A percentile compares a stretch with the other conserved stretches of the same genome.
Conservation (phyloP, 2,888 invertebrate species). For the Nasonia oneida region DNA sequence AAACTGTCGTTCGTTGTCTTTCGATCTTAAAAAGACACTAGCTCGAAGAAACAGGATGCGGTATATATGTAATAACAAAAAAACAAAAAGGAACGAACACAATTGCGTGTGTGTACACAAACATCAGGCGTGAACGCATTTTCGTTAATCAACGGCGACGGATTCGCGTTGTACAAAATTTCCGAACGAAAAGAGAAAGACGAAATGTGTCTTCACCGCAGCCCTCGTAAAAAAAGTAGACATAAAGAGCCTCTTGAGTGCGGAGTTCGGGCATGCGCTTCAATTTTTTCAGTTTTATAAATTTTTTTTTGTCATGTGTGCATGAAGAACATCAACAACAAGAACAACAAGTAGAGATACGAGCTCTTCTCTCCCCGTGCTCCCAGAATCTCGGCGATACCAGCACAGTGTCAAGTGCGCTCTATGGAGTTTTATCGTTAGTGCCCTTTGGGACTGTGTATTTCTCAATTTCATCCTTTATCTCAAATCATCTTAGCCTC, state of each 20-base stretch:
- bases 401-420: conserved; percentile 32
- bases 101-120: conserved; percentile 1
- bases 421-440: conserved; percentile 43
- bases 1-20: conserved; percentile 59
- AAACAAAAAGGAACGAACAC: conserved; percentile 28
- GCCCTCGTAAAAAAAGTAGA: background rate
- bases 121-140: background rate
- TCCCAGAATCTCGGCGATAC: background rate
- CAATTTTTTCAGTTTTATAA: conserved; percentile 47
- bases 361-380: background rate
- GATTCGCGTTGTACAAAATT: conserved; percentile 6
- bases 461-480: background rate
- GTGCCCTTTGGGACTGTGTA: conserved; percentile 47
- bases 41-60: conserved; percentile 19
- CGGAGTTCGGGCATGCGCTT: background rate
- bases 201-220: background rate
- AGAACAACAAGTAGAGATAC: conserved; percentile 48
- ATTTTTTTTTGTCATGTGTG: conserved; percentile 50
- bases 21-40: conserved; percentile 44
- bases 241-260: background rate
- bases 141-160: background rate
- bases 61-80: conserved; percentile 16
- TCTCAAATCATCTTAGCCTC: background rate
- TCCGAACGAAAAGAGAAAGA: conserved; percentile 18
- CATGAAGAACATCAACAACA: conserved; percentile 55